A percentile compares a stretch with the other conserved stretches of the same genome.
Evolutionary conservation across 2,797 vertebrate genomes (phyloP).

Genomic region (Anas capensis): DNA sequence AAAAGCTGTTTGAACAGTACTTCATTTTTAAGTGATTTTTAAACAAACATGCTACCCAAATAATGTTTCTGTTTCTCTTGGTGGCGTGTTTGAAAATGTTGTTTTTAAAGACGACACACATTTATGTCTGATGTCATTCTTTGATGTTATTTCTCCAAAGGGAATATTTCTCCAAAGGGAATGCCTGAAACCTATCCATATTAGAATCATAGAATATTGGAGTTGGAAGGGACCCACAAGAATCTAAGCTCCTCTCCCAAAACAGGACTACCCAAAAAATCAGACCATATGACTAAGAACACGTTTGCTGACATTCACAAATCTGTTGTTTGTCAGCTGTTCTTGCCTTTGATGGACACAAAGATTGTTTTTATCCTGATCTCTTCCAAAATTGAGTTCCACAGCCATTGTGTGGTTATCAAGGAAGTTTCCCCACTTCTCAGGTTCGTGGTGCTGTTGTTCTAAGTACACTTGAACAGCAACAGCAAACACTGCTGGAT

Average conservation of each 20-base stretch:
- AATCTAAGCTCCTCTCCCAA: too few species aligned
- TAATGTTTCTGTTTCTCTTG: neutral
- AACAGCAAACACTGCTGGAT: neutral
- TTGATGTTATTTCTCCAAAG: neutral
- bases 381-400: neutral
- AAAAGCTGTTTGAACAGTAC: neutral
- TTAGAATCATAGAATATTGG: neutral
- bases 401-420: neutral
- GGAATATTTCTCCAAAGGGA: neutral
- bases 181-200: neutral
- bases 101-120: neutral
- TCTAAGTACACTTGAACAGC: neutral
- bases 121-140: constrained; percentile 10
- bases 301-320: constrained; percentile 14
- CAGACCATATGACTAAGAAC: too few species aligned
- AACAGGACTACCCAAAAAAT: too few species aligned
- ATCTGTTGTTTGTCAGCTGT: constrained; percentile 22
- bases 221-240: too few species aligned
- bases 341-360: neutral
- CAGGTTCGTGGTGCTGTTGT: neutral
- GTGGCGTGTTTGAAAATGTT: neutral
- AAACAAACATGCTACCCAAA: neutral
- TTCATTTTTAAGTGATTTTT: neutral
- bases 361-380: neutral
- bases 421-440: neutral